Evolutionary conservation across 2,113 vertebrate species (phyloP), one percentile per base, ranked within the genome.

Genomic region (Alaudala cheleensis): DNA sequence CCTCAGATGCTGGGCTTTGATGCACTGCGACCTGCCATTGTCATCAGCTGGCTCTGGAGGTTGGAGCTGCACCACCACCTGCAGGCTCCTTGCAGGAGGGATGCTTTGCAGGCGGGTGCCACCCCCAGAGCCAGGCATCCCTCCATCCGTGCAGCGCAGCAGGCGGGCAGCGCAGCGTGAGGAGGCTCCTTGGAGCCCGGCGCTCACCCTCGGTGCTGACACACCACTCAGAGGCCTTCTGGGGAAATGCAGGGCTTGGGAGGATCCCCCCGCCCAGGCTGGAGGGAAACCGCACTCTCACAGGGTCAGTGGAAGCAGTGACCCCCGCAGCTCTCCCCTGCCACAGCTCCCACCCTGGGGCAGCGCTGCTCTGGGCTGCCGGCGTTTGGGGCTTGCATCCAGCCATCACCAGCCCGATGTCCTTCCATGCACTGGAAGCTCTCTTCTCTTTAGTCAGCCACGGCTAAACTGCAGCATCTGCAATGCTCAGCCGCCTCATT

Each of bases 171-270:
- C 71, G 8, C 49, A 6, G 34, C 33, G 12, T 0, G 13, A 39
- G 72, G 39, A 83, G 60, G 47, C 72, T 94, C 58, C 82, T 6
- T 4, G 51, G 64, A 93, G 92, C 37, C 62, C 76, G 10, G 66
- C 2, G 33, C 88, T 92, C 84, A 93, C 92, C 69, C n/a, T 88
- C 37, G 94, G 95, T 97, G 92, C 92, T 87, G 70, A 56, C 88
- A 97, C 97, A 98, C 98, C 98, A 96, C 98, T 96, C 97, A 97
- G 97, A 98, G 98, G 98, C 96, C 73, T 88, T 58, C 44, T 86
- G 34, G 65, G 94, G 97, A 98, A 98, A 96, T 98, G 97, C 98
- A 98, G 71, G 92, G 9, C 77, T 67, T 21, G 56, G n/a, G 65
- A 71, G 13, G 22, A 65, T 54, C 24, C 66, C 71, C 45, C 49